These are phyloP conservation scores for Diadegma fenestrale DNA, from an alignment of 2,888 invertebrate genomes.

Conservation along the genomic window DNA sequence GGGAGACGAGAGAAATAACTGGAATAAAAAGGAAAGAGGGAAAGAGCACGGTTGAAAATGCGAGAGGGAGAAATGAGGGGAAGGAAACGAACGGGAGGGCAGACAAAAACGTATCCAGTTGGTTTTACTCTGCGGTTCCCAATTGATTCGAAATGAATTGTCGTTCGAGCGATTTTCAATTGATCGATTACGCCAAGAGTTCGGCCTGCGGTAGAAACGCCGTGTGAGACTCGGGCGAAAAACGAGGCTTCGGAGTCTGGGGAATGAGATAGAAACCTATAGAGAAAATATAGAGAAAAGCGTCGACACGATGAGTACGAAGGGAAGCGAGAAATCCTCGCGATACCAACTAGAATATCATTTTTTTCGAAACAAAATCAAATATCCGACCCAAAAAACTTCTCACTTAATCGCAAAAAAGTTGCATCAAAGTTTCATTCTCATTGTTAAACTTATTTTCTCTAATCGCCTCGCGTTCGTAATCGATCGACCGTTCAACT, in stretches of 20 bases:
- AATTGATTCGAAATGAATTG: constrained; percentile 84
- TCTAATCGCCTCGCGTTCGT: not conserved
- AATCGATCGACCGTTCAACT: not conserved
- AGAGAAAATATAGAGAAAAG: constrained; percentile 51
- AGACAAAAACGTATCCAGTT: constrained; percentile 83
- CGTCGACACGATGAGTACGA: constrained; percentile 18
- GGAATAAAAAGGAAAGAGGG: constrained; percentile 37
- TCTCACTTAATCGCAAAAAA: constrained; percentile 23
- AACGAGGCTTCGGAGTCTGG: constrained; percentile 1
- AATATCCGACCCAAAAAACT: constrained; percentile 30
- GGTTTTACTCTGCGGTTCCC: constrained; percentile 82
- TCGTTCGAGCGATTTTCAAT: constrained; percentile 84
- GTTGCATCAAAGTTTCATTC: constrained; percentile 31
- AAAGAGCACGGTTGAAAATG: constrained; percentile 43
- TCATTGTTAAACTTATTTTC: constrained; percentile 19
- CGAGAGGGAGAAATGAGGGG: constrained; percentile 28
- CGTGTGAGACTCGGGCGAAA: constrained; percentile 20
- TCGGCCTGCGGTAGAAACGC: constrained; percentile 24
- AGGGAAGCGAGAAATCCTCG: not conserved
- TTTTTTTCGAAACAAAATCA: constrained; percentile 39
- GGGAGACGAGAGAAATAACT: constrained; percentile 32
- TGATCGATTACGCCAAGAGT: constrained; percentile 80
- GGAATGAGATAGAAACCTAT: constrained; percentile 44
- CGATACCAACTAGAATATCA: constrained; percentile 31
- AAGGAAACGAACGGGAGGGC: constrained; percentile 48